Conservation (phyloP, 2,797 vertebrate genomes). For the Cryptoblepharus egeriae region DNA sequence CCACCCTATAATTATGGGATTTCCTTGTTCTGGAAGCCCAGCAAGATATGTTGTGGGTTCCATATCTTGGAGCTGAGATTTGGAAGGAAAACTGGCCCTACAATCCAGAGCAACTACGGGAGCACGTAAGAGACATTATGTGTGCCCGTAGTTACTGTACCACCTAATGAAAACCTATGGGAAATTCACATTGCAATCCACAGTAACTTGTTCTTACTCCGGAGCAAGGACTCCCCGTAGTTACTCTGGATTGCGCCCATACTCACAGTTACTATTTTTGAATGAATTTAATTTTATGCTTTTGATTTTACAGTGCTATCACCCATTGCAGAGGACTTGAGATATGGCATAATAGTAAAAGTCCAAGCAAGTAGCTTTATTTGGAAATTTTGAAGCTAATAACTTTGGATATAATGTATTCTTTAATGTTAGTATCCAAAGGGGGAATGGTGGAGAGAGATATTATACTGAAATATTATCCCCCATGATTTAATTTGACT, state of each 20-base stretch:
- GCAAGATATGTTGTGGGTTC: background rate
- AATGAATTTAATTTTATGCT: background rate
- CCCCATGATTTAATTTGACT: constrained; percentile 47
- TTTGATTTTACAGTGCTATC: background rate
- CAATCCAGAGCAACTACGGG: too few relatives aligned
- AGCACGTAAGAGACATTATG: too few relatives aligned
- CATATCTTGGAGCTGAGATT: background rate
- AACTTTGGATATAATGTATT: background rate
- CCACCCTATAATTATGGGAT: background rate
- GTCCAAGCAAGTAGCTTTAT: background rate
- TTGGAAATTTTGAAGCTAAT: constrained; percentile 1
- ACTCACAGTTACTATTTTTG: too few relatives aligned
- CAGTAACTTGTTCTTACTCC: too few relatives aligned
- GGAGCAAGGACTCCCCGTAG: too few relatives aligned
- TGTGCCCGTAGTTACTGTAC: too few relatives aligned
- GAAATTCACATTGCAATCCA: too few relatives aligned
- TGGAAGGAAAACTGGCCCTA: background rate
- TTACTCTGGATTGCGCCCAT: too few relatives aligned
- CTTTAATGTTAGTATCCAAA: background rate
- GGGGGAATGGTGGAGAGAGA: constrained; percentile 29
- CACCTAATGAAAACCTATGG: too few relatives aligned
- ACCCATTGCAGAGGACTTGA: background rate
- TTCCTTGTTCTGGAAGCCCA: background rate
- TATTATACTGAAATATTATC: constrained; percentile 42
- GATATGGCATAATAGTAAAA: background rate